Base-by-base conservation (phyloP, 1,140 invertebrate species). In the Stenopsyche tienmushanensis region DNA sequence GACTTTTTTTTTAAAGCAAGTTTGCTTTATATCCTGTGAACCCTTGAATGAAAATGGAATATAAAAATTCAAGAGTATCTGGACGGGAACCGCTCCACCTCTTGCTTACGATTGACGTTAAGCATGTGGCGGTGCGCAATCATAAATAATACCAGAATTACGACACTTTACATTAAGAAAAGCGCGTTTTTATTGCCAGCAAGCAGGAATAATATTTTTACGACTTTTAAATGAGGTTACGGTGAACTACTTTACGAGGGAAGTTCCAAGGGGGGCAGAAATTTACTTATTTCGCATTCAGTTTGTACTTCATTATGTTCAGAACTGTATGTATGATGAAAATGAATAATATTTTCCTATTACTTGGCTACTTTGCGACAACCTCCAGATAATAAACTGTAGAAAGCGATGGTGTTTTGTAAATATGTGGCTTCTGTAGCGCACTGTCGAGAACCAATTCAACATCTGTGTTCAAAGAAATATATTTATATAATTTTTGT, bases 131-230 rank as follows among this genome's bases (percentile, higher is more conserved):
- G 53, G 18, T 23, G 54, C 64, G 49, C 45, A 63, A 59, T 64
- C 67, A 66, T 69, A 69, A 69, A 69, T 69, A 69, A 69, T 66
- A 60, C 64, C 42, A 59, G 45, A 69, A 69, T 69, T 66, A 69
- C 64, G 67, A 64, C 64, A 34, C 47, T 59, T 66, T 66, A 63
- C 64, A 69, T 69, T 66, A 69, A 65, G 64, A 64, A 69, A 66
- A 69, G 59, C 58, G 67, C 39, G 64, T 49, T 69, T 69, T 69
- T 66, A 66, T 69, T 66, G 54, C 64, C 42, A 21, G 18, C n/a
- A 53, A 65, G 45, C 44, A 50, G 64, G 60, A 63, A 69, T 65
- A 66, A 69, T 69, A 69, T 69, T 69, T 69, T 66, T 69, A 69
- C 60, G 62, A 69, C 47, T 69, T 55, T 69, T 29, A 39, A 69